These are phyloP conservation scores for Scaptodrosophila latifasciaeformis DNA, from an alignment of 2,888 invertebrate genomes.

Conservation along the genomic window DNA sequence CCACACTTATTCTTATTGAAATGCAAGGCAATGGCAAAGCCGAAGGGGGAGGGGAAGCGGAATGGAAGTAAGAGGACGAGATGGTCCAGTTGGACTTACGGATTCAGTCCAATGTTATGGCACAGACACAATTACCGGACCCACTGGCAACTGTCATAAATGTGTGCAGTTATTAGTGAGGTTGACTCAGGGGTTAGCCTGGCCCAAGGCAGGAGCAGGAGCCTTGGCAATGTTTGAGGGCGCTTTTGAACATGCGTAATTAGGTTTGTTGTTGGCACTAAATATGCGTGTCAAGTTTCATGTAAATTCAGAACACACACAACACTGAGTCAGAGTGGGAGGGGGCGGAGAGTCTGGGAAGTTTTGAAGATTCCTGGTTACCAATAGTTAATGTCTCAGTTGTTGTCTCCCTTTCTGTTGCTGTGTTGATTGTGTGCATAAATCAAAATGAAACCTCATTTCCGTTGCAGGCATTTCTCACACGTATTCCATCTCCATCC, in stretches of 20 bases:
- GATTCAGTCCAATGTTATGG: too few relatives aligned
- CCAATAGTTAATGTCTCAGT: slow-evolving; percentile 45
- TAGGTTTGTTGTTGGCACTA: slow-evolving; percentile 64
- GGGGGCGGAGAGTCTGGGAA: too few relatives aligned
- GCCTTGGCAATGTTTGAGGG: slow-evolving; percentile 27
- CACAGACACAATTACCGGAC: neutral
- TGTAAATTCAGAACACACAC: slow-evolving; percentile 11
- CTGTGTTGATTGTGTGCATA: slow-evolving; percentile 34
- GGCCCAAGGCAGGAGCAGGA: neutral
- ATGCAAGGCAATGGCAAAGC: slow-evolving; percentile 16
- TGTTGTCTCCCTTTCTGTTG: slow-evolving; percentile 11
- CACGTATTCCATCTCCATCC: slow-evolving; percentile 22
- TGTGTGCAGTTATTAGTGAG: slow-evolving; percentile 28
- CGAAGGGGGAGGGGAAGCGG: neutral
- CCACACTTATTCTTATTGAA: slow-evolving; percentile 42
- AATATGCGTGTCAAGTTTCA: slow-evolving; percentile 65
- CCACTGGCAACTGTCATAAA: slow-evolving; percentile 36
- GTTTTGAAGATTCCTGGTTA: slow-evolving; percentile 19
- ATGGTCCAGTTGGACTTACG: neutral
- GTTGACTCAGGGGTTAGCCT: slow-evolving; percentile 7
- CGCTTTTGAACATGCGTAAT: slow-evolving; percentile 60
- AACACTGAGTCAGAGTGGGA: too few relatives aligned
- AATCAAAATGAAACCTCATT: slow-evolving; percentile 67
- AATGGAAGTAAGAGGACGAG: too few relatives aligned
- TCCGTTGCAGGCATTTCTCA: slow-evolving; percentile 59